A percentile compares a stretch with the other conserved stretches of the same genome.
Conservation (phyloP, 2,888 invertebrate species). For the Melipona beecheii region DNA sequence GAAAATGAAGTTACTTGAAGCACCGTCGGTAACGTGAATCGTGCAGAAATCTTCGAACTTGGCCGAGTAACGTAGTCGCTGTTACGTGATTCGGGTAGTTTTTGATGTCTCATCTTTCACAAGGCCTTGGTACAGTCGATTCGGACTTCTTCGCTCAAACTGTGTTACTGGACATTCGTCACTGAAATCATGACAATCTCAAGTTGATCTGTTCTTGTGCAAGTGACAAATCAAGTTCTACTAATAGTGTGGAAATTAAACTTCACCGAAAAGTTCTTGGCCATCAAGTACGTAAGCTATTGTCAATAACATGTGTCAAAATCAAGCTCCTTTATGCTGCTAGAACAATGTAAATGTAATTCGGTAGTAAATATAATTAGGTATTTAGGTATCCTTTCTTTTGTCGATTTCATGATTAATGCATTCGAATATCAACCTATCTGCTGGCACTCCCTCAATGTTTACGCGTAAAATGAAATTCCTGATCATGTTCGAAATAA, state of each 20-base stretch:
- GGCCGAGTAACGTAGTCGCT: constrained; percentile 10
- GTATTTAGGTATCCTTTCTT: not conserved
- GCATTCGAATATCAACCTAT: constrained; percentile 28
- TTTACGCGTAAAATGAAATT: constrained; percentile 25
- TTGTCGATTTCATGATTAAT: not conserved
- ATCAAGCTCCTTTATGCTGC: not conserved
- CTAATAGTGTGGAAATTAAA: constrained; percentile 13
- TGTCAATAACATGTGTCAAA: constrained; percentile 1
- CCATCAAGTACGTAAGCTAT: constrained; percentile 31
- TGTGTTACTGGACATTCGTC: constrained; percentile 2
- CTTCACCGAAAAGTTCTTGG: not conserved
- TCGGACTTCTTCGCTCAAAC: not conserved
- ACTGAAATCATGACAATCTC: constrained; percentile 8
- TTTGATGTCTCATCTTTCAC: constrained; percentile 46
- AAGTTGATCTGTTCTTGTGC: not conserved
- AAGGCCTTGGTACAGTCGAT: constrained; percentile 30
- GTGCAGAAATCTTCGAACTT: constrained; percentile 22
- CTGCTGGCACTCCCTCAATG: constrained; percentile 15
- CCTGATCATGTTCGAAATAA: not conserved
- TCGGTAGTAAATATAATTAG: not conserved
- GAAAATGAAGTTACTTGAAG: not conserved
- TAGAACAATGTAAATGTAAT: not conserved
- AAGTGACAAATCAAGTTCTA: constrained; percentile 8
- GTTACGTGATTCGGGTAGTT: constrained; percentile 25
- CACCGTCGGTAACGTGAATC: constrained; percentile 26